Base-by-base conservation (phyloP, 2,888 invertebrate species). In the Synergus umbraculus region DNA sequence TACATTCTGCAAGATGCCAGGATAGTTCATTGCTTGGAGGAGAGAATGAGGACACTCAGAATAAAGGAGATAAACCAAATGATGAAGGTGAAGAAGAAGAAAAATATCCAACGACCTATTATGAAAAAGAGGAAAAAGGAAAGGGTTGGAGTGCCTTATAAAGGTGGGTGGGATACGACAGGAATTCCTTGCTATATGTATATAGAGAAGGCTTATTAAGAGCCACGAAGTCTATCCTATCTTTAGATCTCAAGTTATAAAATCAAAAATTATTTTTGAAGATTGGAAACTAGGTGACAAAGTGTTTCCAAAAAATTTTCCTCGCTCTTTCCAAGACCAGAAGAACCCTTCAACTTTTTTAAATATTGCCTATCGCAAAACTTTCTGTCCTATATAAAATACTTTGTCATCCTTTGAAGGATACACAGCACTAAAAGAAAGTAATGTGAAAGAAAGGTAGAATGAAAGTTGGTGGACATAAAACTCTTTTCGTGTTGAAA, bases 401-500 rank as follows among this genome's bases (percentile, higher is more conserved):
- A 15, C 2, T 54, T n/a, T 54, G n/a, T 54, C 0, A n/a, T 54
- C 2, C 54, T 54, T 9, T n/a, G 9, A 54, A 54, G 54, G n/a
- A 54, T 54, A n/a, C 5, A 54, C 9, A n/a, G 3, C n/a, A 54
- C 2, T n/a, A 2, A n/a, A n/a, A 54, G 7, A 54, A n/a, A 54
- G 15, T n/a, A n/a, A 15, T 54, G 54, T 8, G 49, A 65, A 73
- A 77, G 63, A 79, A 85, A 83, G 79, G 82, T 81, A 82, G 77
- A 84, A 83, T 79, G 89, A 89, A 87, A 84, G 87, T 88, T 89
- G 78, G 83, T 81, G 84, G 86, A 86, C 87, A 88, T 89, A 89
- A 90, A 90, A 89, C 86, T 89, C 88, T 88, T 89, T 88, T 86
- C 86, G 83, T 86, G 88, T 89, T 87, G 86, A 85, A 88, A 89